A percentile compares a stretch with the other conserved stretches of the same genome.
These are phyloP conservation scores for Ridgeia piscesae DNA, from an alignment of 1,140 invertebrate genomes.

Conservation along the genomic window DNA sequence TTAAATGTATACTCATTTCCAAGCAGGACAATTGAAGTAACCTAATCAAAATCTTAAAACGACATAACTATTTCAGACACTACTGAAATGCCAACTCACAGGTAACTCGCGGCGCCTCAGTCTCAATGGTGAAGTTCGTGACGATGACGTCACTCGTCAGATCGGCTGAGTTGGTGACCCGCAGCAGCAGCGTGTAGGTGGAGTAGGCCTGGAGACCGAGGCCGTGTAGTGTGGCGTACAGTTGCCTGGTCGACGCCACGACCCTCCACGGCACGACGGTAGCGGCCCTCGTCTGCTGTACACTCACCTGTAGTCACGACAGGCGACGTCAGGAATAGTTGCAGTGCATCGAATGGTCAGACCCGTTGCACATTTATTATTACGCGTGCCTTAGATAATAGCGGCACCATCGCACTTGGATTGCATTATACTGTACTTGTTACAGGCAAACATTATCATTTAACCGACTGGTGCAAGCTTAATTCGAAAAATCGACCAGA, in stretches of 20 bases:
- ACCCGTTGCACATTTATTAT: too few species aligned
- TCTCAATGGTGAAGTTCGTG: neutral
- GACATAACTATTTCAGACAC: neutral
- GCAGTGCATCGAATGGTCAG: neutral
- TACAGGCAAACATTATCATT: too few species aligned
- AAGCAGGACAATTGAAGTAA: too few species aligned
- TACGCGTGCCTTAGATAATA: too few species aligned
- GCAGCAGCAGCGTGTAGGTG: neutral
- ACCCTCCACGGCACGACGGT: neutral
- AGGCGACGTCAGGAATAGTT: neutral
- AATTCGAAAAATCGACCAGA: too few species aligned
- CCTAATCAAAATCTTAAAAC: neutral
- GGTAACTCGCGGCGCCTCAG: neutral
- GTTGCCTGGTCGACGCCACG: neutral
- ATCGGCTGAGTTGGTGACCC: neutral
- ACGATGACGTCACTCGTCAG: neutral
- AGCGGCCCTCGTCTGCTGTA: neutral
- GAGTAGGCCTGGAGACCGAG: neutral
- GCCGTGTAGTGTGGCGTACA: neutral
- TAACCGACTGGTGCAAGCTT: too few species aligned
- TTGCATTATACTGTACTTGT: too few species aligned
- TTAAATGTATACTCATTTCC: too few species aligned
- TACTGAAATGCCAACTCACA: neutral
- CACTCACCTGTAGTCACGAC: neutral
- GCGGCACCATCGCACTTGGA: too few species aligned